Base-by-base conservation (phyloP, 1,140 invertebrate genomes). In the Penaeus japonicus region DNA sequence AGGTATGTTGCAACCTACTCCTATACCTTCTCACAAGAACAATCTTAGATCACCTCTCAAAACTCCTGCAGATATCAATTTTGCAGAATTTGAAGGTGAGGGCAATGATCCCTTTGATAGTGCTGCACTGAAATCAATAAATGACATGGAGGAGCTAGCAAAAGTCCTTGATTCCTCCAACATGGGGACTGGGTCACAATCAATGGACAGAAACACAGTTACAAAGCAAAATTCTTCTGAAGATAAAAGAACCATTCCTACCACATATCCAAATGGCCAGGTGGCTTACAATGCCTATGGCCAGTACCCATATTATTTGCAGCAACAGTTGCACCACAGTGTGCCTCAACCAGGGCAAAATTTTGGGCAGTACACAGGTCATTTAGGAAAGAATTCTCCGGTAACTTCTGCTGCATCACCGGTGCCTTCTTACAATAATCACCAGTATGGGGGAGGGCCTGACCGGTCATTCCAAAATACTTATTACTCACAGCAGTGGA, bases 131-230 rank as follows among this genome's bases (percentile, higher is more conserved):
- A 92, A 93, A 84, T 92, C 92, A 7, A 91, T 93, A 30, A 92
- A 93, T 90, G 92, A 93, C 55, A 90, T 93, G 65, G 92, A 92
- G 90, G 92, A 93, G 85, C 89, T 93, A n/a, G 92, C 92, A 59
- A 91, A 90, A 53, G 90, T 92, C 55, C 80, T 92, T n/a, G 91
- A 91, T 81, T 86, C 84, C 30, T 84, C 90, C 18, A 89, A 85
- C 62, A 81, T 90, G 22, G 57, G 59, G 30, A 73, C 65, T 39
- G 57, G 59, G 30, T 79, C 65, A 84, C 65, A 83, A 12, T 32
- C 87, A 27, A 27, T 27, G 22, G 80, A 83, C 54, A 54, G 70
- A 78, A 84, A 39, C 39, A 83, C 57, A 39, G 18, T 24, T 78
- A 12, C 30, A 20, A 35, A 75, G 15, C 77, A 78, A 39, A 79